phyloP scores from a whole-genome alignment of 2,888 invertebrate species.

The Synergus umbraculus region DNA sequence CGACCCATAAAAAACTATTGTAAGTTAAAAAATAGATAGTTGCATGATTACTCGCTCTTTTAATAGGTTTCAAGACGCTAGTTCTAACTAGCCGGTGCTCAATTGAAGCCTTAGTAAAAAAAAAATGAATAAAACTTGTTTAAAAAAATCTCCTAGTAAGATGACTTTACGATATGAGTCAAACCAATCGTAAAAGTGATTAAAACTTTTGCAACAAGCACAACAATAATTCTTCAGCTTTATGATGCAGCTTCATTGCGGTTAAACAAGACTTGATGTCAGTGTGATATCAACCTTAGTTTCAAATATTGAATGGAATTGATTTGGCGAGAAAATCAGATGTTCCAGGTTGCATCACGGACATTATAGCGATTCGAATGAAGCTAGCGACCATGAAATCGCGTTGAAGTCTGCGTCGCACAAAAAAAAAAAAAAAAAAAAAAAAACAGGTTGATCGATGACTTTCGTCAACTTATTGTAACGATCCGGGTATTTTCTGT shows the following conservation, averaged over 20 bases:
- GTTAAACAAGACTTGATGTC: neutral
- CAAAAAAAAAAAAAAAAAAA: conserved; percentile 28
- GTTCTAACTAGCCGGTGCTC: neutral
- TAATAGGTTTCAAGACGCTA: conserved; percentile 1
- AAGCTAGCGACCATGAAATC: conserved; percentile 15
- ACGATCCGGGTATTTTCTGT: conserved; percentile 32
- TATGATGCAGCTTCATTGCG: too few relatives aligned
- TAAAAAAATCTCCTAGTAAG: neutral
- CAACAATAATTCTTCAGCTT: conserved; percentile 16
- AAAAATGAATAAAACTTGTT: neutral
- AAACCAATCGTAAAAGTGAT: conserved; percentile 26
- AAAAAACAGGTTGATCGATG: conserved; percentile 49
- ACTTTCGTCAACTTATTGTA: conserved; percentile 47
- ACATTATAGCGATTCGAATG: conserved; percentile 10
- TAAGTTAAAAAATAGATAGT: conserved; percentile 14
- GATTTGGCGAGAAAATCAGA: conserved; percentile 27
- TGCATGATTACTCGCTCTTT: neutral
- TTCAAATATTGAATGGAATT: neutral
- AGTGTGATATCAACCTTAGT: neutral
- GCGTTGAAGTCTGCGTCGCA: conserved; percentile 5
- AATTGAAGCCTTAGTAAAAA: neutral
- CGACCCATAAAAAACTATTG: neutral
- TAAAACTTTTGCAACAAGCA: neutral
- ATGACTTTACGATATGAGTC: neutral
- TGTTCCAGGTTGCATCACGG: conserved; percentile 19